Percentiles rank a stretch among this genome's conserved stretches.
Evolutionary conservation across 2,113 vertebrate species (phyloP).

Genomic region (Onychorhynchus coronatus): DNA sequence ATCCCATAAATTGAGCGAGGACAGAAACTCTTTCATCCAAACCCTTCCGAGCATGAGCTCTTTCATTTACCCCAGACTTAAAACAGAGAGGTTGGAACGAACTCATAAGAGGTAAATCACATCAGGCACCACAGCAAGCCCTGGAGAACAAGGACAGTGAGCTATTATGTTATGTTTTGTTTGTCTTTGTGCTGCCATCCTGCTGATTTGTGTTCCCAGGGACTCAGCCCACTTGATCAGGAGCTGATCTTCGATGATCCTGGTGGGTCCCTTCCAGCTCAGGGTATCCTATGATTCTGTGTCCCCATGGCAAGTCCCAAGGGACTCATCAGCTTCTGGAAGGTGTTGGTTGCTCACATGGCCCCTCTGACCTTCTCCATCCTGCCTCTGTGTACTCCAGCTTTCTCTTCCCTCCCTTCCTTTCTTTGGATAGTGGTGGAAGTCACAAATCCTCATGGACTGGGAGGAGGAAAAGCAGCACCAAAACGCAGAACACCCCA

Average conservation of each 20-base stretch:
- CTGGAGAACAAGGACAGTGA: not conserved
- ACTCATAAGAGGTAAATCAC: slow-evolving; percentile 11
- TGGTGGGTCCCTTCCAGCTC: not conserved
- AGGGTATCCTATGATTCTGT: not conserved
- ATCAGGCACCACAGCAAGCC: not conserved
- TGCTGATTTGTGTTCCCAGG: not conserved
- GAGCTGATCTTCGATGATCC: not conserved
- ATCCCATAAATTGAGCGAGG: not conserved
- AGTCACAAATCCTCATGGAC: not conserved
- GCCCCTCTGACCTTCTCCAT: not conserved
- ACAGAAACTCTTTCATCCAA: not conserved
- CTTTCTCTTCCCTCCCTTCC: not conserved
- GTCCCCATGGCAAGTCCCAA: not conserved
- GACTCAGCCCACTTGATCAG: not conserved
- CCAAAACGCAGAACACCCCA: not conserved
- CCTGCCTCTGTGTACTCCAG: not conserved
- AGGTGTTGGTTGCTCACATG: not conserved
- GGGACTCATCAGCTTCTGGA: not conserved
- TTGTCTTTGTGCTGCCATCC: not conserved
- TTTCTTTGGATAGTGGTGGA: not conserved
- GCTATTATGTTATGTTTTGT: not conserved
- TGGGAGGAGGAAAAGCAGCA: not conserved
- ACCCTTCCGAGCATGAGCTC: not conserved
- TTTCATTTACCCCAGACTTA: not conserved
- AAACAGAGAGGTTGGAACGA: not conserved